Conservation (phyloP, 2,888 invertebrate genomes). For the Copidosoma aretas region DNA sequence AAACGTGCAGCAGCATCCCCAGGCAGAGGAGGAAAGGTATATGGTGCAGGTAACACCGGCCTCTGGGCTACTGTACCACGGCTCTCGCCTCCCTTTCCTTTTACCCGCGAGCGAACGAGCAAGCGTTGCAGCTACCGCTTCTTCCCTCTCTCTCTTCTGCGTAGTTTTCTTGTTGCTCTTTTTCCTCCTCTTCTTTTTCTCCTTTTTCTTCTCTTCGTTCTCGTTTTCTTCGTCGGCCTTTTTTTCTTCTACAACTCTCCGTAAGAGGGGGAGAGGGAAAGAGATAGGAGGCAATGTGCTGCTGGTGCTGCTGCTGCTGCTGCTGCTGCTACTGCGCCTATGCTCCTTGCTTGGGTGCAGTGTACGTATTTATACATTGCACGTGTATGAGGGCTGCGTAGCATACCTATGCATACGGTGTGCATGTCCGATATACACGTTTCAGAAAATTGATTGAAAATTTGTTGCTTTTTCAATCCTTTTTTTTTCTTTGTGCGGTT, state of each 20-base stretch:
- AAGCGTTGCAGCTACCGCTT: constrained; percentile 32
- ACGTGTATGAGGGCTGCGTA: too few species aligned
- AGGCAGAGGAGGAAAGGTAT: background rate
- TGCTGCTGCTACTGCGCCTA: background rate
- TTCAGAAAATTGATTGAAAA: too few species aligned
- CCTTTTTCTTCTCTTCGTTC: constrained; percentile 3
- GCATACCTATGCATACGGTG: too few species aligned
- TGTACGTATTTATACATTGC: too few species aligned
- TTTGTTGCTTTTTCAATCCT: constrained; percentile 3
- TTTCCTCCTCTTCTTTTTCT: constrained; percentile 6
- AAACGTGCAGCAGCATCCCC: constrained; percentile 27
- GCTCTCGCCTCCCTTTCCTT: background rate
- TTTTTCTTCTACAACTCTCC: background rate
- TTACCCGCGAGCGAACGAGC: constrained; percentile 38
- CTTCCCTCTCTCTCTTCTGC: constrained; percentile 11
- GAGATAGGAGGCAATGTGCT: background rate
- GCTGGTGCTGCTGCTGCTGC: background rate
- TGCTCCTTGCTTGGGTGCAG: constrained; percentile 3
- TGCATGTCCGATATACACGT: too few species aligned
- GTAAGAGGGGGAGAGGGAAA: constrained; percentile 2
- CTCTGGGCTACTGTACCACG: constrained; percentile 37
- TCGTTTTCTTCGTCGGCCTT: constrained; percentile 1
- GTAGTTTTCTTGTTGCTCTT: constrained; percentile 41
- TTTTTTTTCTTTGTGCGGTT: background rate
- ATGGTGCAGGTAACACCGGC: constrained; percentile 1